Percentiles rank a stretch among this genome's conserved stretches.
Evolutionary conservation across 2,797 vertebrate species (phyloP).

Genomic region (Gobio occitaniae): DNA sequence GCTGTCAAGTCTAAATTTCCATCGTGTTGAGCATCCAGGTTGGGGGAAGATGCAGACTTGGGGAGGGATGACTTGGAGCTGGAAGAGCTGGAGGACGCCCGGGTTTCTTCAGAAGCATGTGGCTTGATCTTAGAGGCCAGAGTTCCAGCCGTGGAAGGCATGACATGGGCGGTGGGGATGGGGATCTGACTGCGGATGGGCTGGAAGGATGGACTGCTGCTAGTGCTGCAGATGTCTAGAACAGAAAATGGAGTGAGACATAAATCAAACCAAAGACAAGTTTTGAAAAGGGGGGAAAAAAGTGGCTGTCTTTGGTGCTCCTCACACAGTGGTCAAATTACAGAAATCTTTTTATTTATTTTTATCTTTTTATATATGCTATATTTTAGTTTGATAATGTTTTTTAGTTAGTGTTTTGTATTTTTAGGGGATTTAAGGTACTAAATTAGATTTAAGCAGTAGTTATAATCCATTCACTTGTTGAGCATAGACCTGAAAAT

Average conservation of each 20-base stretch:
- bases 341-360: not conserved
- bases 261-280: not conserved
- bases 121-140: slow-evolving; percentile 83
- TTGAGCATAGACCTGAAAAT: not conserved
- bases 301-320: not conserved
- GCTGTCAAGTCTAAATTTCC: slow-evolving; percentile 68
- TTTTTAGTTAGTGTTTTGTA: no score
- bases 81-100: slow-evolving; percentile 73
- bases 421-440: not conserved
- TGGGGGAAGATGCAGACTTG: slow-evolving; percentile 82
- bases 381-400: not conserved
- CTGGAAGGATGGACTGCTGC: slow-evolving; percentile 90
- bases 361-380: not conserved
- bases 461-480: not conserved
- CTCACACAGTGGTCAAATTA: rapidly evolving
- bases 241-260: slow-evolving; percentile 36
- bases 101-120: slow-evolving; percentile 71
- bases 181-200: slow-evolving; percentile 93
- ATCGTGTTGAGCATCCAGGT: slow-evolving; percentile 74
- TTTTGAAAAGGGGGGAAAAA: not conserved
- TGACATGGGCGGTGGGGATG: slow-evolving; percentile 98
- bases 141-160: slow-evolving; percentile 91
- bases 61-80: slow-evolving; percentile 77
- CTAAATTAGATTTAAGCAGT: not conserved
- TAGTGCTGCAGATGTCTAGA: slow-evolving; percentile 87